Base-by-base conservation (phyloP, 2,113 vertebrate genomes). In the Otis tarda region DNA sequence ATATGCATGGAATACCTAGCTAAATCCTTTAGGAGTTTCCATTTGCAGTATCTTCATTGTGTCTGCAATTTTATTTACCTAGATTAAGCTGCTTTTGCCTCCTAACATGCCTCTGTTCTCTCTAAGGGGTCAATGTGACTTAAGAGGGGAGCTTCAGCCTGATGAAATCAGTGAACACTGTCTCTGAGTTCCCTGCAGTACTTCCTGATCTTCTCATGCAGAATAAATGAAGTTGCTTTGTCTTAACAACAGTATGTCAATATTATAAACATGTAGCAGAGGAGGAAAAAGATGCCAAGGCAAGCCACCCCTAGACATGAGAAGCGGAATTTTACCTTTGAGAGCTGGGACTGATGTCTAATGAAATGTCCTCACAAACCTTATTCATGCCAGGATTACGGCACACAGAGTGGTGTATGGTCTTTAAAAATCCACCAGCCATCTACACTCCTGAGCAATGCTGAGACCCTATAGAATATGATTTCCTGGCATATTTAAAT, bases 141-240 rank as follows among this genome's bases (percentile, higher is more conserved):
- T 45, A 70, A 71, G n/a, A 65, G 65, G 28, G 63, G 45, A 73
- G 53, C 52, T 93, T 63, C 60, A 90, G 52, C 76, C 70, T 79
- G 87, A 24, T 21, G 75, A 80, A 86, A 64, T 87, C 31, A 8
- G 30, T 68, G 53, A 67, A 83, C 4, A 28, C 53, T 28, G 22
- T 33, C 89, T 73, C 56, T 79, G 30, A 91, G 86, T 85, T 83
- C 64, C 43, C 69, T 67, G 16, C 24, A 55, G 33, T 60, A 12
- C 71, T 79, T 94, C 76, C 57, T 16, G 3, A 25, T 55, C 25
- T 67, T 65, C 27, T 89, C 56, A 25, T 41, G n/a, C 0, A 11
- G 90, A 89, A 87, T 69, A 87, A 94, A 87, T 88, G 17, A 88
- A 94, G 63, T 76, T 11, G 1, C 39, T 94, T 95, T 87, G 47